These are phyloP conservation scores for Netelia melanura DNA, from an alignment of 2,888 invertebrate genomes.

Conservation along the genomic window DNA sequence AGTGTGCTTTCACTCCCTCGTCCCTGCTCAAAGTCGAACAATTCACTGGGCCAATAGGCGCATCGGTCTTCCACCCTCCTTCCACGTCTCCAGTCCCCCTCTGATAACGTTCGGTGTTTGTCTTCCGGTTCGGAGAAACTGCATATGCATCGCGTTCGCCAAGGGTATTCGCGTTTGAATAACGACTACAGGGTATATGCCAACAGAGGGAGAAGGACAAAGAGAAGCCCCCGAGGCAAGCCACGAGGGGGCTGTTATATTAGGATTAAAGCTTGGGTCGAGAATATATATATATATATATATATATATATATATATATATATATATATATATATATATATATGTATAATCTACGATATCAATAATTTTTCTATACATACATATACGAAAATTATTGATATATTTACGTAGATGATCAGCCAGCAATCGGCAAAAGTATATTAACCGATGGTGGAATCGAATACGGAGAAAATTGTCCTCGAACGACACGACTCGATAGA, in stretches of 20 bases:
- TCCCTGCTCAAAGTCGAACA: conserved; percentile 33
- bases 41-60: conserved; percentile 59
- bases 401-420: background rate
- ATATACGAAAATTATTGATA: background rate
- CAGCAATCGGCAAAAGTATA: background rate
- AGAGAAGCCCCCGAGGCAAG: conserved; percentile 28
- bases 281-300: background rate
- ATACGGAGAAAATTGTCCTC: background rate
- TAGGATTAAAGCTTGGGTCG: conserved; percentile 28
- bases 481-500: background rate
- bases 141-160: conserved; percentile 66
- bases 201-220: conserved; percentile 21
- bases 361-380: background rate
- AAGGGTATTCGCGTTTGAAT: conserved; percentile 65
- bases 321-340: background rate
- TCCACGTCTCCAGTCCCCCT: background rate
- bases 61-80: conserved; percentile 34
- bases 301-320: background rate
- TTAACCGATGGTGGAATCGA: background rate
- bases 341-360: background rate
- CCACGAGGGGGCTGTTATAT: conserved; percentile 33
- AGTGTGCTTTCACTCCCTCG: background rate
- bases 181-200: conserved; percentile 55
- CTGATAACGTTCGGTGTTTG: conserved; percentile 65
- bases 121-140: conserved; percentile 65